Conservation (phyloP, 2,113 vertebrate species). For the Leuciscus idus region DNA sequence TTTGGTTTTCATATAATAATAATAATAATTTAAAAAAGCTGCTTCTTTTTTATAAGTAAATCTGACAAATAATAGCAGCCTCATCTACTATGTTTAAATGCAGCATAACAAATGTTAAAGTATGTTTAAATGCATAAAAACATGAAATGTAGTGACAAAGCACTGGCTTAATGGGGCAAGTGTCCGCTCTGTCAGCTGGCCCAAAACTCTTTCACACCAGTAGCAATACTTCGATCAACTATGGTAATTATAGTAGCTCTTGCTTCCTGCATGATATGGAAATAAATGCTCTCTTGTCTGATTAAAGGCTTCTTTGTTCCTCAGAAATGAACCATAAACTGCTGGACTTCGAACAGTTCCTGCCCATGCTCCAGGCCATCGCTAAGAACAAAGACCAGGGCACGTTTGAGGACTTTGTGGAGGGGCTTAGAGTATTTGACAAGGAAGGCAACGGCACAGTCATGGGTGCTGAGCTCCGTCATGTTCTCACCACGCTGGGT, state of each 20-base stretch:
- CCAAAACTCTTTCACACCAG: background rate
- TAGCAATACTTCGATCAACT: background rate
- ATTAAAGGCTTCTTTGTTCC: slow-evolving; percentile 1
- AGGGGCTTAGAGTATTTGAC: slow-evolving; percentile 93
- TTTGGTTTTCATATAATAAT: no score
- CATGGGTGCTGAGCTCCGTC: slow-evolving; percentile 94
- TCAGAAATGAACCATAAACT: slow-evolving; percentile 92
- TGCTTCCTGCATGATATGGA: background rate
- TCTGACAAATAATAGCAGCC: no score
- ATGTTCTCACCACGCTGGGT: slow-evolving; percentile 93
- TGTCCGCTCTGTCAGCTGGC: background rate
- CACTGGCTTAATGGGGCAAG: background rate
- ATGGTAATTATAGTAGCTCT: background rate
- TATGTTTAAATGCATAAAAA: background rate
- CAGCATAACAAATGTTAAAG: no score
- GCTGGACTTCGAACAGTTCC: slow-evolving; percentile 93
- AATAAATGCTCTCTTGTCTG: slow-evolving; percentile 1
- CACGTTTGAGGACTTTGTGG: slow-evolving; percentile 91
- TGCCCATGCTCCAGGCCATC: slow-evolving; percentile 95
- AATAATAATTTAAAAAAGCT: no score
- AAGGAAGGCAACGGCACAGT: slow-evolving; percentile 96
- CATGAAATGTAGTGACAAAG: background rate
- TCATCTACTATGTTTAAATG: no score
- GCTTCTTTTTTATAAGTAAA: no score
- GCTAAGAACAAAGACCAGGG: slow-evolving; percentile 97